A percentile compares a stretch with the other conserved stretches of the same genome.
phyloP scores from a whole-genome alignment of 2,797 vertebrate genomes.

The Pantherophis vulpinus region DNA sequence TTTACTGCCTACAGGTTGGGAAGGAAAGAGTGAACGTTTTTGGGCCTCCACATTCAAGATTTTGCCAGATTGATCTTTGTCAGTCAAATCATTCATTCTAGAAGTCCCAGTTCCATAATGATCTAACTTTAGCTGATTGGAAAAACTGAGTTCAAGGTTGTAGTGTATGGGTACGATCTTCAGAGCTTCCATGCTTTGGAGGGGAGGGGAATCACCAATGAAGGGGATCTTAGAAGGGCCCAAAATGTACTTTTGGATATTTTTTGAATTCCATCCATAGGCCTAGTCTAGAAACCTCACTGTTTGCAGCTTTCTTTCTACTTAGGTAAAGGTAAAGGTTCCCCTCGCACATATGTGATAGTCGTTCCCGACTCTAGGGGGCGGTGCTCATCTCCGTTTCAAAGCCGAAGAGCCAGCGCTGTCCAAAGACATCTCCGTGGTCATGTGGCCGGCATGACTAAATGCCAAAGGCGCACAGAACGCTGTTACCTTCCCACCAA shows the following conservation, averaged over 20 bases:
- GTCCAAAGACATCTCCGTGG: too few relatives aligned
- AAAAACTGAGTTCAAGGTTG: background rate
- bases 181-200: background rate
- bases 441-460: too few relatives aligned
- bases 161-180: background rate
- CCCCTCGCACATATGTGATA: too few relatives aligned
- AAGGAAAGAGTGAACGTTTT: background rate
- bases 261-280: background rate
- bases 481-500: too few relatives aligned
- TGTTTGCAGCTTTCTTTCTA: background rate
- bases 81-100: background rate
- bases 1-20: background rate
- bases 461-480: too few relatives aligned
- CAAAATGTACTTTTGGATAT: background rate
- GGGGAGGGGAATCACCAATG: background rate
- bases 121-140: background rate
- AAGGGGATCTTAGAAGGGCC: background rate
- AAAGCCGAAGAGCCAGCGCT: too few relatives aligned
- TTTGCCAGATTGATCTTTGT: background rate
- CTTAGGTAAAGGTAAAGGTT: background rate
- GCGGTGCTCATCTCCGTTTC: too few relatives aligned
- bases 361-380: too few relatives aligned
- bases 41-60: background rate
- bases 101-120: background rate
- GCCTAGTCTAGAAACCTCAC: background rate